phyloP scores from a whole-genome alignment of 2,888 invertebrate genomes.

The Pheosia tremula region DNA sequence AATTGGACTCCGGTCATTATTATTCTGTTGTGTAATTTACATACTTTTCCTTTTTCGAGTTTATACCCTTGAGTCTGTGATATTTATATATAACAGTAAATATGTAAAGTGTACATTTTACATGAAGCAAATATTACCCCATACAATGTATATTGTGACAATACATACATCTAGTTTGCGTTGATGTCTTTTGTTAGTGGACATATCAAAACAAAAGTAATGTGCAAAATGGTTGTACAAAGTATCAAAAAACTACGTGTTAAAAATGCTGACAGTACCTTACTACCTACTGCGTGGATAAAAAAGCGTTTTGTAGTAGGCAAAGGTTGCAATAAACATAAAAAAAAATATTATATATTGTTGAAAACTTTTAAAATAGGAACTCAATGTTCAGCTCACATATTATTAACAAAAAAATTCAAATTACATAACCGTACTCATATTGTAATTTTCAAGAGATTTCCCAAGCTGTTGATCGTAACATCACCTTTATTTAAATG shows the following conservation, averaged over 20 bases:
- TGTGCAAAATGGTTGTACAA: slow-evolving; percentile 8
- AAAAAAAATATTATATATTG: too few relatives aligned
- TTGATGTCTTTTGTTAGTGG: slow-evolving; percentile 63
- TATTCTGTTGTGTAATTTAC: slow-evolving; percentile 56
- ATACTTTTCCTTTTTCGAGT: slow-evolving; percentile 12
- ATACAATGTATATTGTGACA: not conserved
- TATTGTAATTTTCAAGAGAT: not conserved
- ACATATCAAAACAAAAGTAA: slow-evolving; percentile 17
- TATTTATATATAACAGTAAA: slow-evolving; percentile 18
- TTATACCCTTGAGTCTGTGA: not conserved
- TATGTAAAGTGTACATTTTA: not conserved
- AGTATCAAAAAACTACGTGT: too few relatives aligned
- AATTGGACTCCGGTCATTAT: slow-evolving; percentile 57
- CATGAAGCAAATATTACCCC: not conserved
- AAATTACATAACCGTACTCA: too few relatives aligned
- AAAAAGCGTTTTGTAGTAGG: too few relatives aligned
- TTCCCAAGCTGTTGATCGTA: slow-evolving; percentile 6
- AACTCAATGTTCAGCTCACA: too few relatives aligned
- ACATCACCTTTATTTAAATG: slow-evolving; percentile 28
- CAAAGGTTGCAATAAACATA: too few relatives aligned
- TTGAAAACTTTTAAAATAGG: too few relatives aligned
- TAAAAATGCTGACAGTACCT: too few relatives aligned
- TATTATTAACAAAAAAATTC: too few relatives aligned
- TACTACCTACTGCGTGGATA: too few relatives aligned
- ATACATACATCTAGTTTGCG: slow-evolving; percentile 38